A percentile compares a stretch with the other conserved stretches of the same genome.
These are phyloP conservation scores for Macrobrachium rosenbergii DNA, from an alignment of 1,140 invertebrate species.

Conservation along the genomic window DNA sequence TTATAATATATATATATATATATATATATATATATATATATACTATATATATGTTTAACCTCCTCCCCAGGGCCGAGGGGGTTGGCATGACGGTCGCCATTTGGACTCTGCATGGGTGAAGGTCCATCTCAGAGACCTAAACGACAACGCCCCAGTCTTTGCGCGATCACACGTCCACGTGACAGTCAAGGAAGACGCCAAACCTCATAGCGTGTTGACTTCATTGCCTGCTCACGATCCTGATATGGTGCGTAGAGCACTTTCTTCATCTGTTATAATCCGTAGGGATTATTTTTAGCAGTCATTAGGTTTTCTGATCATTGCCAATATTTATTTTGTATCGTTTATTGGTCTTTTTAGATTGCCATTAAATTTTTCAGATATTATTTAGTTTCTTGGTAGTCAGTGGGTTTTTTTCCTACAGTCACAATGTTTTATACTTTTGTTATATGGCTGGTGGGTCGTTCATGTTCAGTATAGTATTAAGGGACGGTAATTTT, in stretches of 20 bases:
- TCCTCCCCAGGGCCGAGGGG: conserved; percentile 32
- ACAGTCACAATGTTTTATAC: no score
- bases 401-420: no score
- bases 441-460: no score
- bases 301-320: no score
- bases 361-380: background rate
- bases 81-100: conserved; percentile 52
- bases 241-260: conserved; percentile 44
- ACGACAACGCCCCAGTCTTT: conserved; percentile 58
- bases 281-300: no score
- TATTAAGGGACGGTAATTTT: no score
- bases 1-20: no score
- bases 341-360: no score
- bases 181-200: conserved; percentile 50
- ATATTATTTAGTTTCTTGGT: background rate
- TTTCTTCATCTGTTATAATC: background rate
- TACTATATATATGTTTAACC: no score
- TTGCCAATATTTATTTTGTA: no score
- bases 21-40: no score
- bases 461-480: no score
- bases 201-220: conserved; percentile 32
- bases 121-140: conserved; percentile 42
- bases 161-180: conserved; percentile 29
- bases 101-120: conserved; percentile 47
- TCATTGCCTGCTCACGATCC: conserved; percentile 46